Conservation (phyloP, 1,140 invertebrate species). For the Halyomorpha halys region DNA sequence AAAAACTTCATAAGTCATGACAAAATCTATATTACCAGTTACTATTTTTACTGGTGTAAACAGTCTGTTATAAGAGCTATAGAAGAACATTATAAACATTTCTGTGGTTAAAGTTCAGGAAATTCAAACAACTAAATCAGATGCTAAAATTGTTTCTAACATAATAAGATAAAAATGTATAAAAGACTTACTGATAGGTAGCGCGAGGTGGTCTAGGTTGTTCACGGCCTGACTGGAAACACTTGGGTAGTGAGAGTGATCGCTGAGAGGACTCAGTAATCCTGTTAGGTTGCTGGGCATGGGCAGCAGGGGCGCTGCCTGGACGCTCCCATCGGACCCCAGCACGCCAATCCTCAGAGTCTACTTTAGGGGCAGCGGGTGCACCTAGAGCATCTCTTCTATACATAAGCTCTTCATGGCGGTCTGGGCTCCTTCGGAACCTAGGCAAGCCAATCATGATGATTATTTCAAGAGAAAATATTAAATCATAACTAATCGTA, state of each 20-base stretch:
- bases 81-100: too few species aligned
- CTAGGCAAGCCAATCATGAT: background rate
- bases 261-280: constrained; percentile 37
- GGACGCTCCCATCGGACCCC: constrained; percentile 34
- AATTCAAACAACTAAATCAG: too few species aligned
- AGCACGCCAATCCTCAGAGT: constrained; percentile 35
- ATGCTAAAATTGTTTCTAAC: too few species aligned
- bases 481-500: too few species aligned
- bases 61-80: too few species aligned
- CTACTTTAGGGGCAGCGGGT: constrained; percentile 35
- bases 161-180: too few species aligned
- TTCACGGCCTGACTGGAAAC: constrained; percentile 37
- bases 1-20: too few species aligned
- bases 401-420: constrained; percentile 22
- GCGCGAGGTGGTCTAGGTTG: constrained; percentile 29
- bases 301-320: constrained; percentile 42
- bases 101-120: too few species aligned
- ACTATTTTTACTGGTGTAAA: too few species aligned
- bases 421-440: constrained; percentile 24
- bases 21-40: too few species aligned
- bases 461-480: background rate
- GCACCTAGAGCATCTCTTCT: constrained; percentile 13
- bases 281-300: constrained; percentile 31
- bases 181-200: background rate
- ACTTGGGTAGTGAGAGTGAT: constrained; percentile 52